Evolutionary conservation across 2,113 vertebrate species (phyloP).

Genomic region (Calyptomena viridis): DNA sequence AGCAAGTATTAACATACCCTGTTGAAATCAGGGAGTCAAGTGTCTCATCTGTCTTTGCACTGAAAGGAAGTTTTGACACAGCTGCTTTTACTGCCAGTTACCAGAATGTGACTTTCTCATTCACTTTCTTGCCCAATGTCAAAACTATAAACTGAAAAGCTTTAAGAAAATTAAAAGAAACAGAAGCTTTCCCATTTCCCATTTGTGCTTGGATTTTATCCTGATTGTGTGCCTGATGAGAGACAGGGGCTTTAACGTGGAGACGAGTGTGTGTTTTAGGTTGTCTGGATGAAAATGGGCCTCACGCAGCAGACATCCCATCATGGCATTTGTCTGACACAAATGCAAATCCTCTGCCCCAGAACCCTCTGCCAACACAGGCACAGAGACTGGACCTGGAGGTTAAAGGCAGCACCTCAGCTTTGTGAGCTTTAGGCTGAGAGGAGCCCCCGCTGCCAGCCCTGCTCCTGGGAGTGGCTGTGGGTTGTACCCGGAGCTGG

Average conservation of each 20-base stretch:
- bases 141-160: neutral
- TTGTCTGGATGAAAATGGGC: neutral
- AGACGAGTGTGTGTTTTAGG: neutral
- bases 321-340: neutral
- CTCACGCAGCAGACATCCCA: neutral
- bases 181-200: neutral
- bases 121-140: neutral
- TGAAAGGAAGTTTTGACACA: neutral
- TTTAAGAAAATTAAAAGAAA: neutral
- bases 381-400: neutral
- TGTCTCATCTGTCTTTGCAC: neutral
- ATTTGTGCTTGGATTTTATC: neutral
- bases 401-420: neutral
- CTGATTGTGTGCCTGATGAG: neutral
- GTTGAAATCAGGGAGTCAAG: neutral
- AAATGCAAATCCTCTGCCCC: neutral
- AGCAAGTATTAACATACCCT: neutral
- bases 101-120: neutral
- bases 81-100: neutral
- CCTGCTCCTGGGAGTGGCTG: fast-evolving
- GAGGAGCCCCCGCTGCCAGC: neutral
- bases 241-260: neutral
- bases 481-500: neutral
- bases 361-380: neutral
- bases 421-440: neutral